These are phyloP conservation scores for Rhingia rostrata DNA, from an alignment of 2,888 invertebrate genomes.

Conservation along the genomic window DNA sequence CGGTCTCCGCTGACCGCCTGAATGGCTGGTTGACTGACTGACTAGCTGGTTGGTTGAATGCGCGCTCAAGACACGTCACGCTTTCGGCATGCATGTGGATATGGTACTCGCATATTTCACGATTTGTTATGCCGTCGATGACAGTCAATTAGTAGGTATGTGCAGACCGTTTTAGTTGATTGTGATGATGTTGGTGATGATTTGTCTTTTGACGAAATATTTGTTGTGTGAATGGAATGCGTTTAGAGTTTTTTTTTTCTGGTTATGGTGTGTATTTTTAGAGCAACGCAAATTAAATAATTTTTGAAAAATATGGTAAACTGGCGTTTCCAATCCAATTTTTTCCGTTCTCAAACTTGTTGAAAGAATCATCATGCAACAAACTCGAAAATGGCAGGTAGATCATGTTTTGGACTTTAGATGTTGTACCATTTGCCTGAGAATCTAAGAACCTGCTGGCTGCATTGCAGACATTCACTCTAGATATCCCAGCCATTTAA, in stretches of 20 bases:
- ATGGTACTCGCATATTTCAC: conserved; percentile 65
- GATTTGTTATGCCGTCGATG: conserved; percentile 64
- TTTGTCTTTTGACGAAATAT: conserved; percentile 53
- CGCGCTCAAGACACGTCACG: conserved; percentile 46
- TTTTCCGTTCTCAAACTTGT: no score
- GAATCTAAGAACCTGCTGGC: no score
- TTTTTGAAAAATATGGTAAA: no score
- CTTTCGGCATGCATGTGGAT: conserved; percentile 55
- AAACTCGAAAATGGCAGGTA: no score
- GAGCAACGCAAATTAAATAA: no score
- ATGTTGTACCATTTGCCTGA: no score
- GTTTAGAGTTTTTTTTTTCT: conserved; percentile 21
- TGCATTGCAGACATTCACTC: no score
- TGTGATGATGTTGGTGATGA: conserved; percentile 49
- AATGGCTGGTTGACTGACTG: conserved; percentile 39
- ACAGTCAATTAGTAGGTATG: conserved; percentile 70
- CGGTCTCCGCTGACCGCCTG: conserved; percentile 3
- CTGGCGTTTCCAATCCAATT: no score
- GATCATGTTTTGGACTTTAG: no score
- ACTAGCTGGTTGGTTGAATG: conserved; percentile 29
- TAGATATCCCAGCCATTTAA: no score
- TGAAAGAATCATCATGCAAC: no score
- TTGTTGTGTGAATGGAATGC: conserved; percentile 27
- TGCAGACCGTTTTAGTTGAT: conserved; percentile 43
- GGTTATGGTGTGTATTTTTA: no score